Conservation (phyloP, 1,140 invertebrate species). For the Pissodes strobi region DNA sequence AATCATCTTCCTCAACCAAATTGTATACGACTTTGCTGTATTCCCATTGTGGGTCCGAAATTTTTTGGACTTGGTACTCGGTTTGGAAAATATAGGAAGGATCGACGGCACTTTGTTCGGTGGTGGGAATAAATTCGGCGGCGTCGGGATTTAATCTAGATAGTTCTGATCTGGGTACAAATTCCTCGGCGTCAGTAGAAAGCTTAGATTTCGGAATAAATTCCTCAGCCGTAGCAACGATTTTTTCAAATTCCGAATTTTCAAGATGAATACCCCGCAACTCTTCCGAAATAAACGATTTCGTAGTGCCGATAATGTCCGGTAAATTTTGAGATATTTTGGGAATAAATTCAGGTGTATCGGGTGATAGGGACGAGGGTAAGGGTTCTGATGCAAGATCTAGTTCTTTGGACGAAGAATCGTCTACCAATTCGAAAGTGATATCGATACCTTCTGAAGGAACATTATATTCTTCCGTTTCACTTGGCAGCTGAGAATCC, state of each 20-base stretch:
- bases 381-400: constrained; percentile 3
- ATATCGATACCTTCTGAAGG: neutral
- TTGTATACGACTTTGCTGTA: constrained; percentile 38
- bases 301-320: neutral
- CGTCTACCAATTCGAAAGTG: too few species aligned
- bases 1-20: constrained; percentile 34
- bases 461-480: neutral
- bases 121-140: constrained; percentile 50
- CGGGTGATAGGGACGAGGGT: constrained; percentile 20
- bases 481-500: neutral
- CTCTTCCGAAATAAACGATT: constrained; percentile 21
- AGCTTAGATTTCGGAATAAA: constrained; percentile 45
- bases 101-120: constrained; percentile 10
- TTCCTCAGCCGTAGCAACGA: constrained; percentile 45
- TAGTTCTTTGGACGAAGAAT: neutral
- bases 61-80: constrained; percentile 20
- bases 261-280: neutral
- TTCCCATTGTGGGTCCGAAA: constrained; percentile 38
- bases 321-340: neutral
- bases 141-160: constrained; percentile 52
- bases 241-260: constrained; percentile 47
- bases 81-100: constrained; percentile 12
- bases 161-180: constrained; percentile 44
- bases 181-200: constrained; percentile 48
- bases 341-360: constrained; percentile 26